A percentile compares a stretch with the other conserved stretches of the same genome.
Conservation (phyloP, 2,113 vertebrate species). For the Salvelinus namaycush region DNA sequence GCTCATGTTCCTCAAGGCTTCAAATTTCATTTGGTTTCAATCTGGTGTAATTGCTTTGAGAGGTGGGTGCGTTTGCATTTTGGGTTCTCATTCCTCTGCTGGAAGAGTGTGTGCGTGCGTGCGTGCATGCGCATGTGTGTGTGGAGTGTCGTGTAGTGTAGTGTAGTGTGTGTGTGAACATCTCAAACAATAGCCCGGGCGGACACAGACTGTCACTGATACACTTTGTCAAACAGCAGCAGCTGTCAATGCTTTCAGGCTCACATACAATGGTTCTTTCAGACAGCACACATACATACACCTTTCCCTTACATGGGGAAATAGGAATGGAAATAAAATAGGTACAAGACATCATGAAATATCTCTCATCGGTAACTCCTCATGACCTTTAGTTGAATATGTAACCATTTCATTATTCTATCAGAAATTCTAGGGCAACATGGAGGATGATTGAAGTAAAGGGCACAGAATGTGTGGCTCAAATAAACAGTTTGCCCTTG, state of each 20-base stretch:
- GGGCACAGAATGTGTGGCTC: conserved; percentile 49
- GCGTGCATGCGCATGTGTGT: conserved; percentile 5
- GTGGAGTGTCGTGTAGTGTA: not conserved
- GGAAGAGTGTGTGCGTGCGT: conserved; percentile 1
- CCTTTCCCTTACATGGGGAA: conserved; percentile 1
- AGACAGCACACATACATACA: conserved; percentile 23
- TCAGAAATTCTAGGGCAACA: conserved; percentile 50
- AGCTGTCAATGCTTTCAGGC: conserved; percentile 59
- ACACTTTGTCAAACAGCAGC: conserved; percentile 63
- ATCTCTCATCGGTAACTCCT: conserved; percentile 27
- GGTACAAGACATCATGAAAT: conserved; percentile 41
- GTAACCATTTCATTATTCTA: conserved; percentile 57
- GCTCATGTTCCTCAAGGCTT: conserved; percentile 72
- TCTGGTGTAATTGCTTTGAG: conserved; percentile 81
- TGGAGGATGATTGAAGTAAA: conserved; percentile 61
- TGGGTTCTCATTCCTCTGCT: conserved; percentile 51
- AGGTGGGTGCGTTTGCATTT: conserved; percentile 67
- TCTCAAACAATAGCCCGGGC: conserved; percentile 50
- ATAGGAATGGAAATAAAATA: conserved; percentile 17
- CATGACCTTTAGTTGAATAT: conserved; percentile 57
- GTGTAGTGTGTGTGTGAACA: conserved; percentile 7
- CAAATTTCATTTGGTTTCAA: conserved; percentile 80
- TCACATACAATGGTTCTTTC: conserved; percentile 54
- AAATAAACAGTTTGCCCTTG: conserved; percentile 65
- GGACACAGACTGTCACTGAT: conserved; percentile 52